These are phyloP conservation scores for Parapristionchus giblindavisi DNA, from an alignment of 2,888 invertebrate species.

Conservation along the genomic window DNA sequence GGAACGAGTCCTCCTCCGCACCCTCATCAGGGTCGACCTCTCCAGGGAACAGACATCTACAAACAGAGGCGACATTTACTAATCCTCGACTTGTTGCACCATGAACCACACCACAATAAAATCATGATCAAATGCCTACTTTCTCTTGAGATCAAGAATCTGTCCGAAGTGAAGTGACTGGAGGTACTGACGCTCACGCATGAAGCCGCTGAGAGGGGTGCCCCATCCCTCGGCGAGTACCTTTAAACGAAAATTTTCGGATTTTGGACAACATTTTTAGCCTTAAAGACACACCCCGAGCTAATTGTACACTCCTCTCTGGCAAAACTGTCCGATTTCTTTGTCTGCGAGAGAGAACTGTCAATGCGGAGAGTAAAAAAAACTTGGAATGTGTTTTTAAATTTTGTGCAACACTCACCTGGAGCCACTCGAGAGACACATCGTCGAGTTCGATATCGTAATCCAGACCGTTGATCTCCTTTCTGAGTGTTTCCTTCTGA, in stretches of 20 bases:
- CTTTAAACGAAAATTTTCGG: no score
- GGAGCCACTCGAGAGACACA: conserved; percentile 95
- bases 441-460: conserved; percentile 79
- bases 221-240: conserved; percentile 98
- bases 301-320: no score
- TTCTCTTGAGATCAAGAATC: conserved; percentile 75
- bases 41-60: conserved; percentile 42
- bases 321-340: no score
- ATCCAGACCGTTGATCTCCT: conserved; percentile 82
- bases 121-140: conserved; percentile 40
- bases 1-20: conserved; percentile 39
- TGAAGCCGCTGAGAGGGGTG: conserved; percentile 91
- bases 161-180: conserved; percentile 88
- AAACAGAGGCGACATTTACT: background rate
- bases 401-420: no score
- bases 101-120: background rate
- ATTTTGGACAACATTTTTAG: no score
- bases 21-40: conserved; percentile 36
- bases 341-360: no score
- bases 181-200: conserved; percentile 89
- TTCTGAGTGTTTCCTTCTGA: conserved; percentile 76
- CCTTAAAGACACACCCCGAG: no score
- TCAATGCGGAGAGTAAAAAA: no score
- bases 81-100: background rate
- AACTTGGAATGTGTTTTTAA: no score